Conservation (phyloP, 2,888 invertebrate species). For the Trisateles emortualis region DNA sequence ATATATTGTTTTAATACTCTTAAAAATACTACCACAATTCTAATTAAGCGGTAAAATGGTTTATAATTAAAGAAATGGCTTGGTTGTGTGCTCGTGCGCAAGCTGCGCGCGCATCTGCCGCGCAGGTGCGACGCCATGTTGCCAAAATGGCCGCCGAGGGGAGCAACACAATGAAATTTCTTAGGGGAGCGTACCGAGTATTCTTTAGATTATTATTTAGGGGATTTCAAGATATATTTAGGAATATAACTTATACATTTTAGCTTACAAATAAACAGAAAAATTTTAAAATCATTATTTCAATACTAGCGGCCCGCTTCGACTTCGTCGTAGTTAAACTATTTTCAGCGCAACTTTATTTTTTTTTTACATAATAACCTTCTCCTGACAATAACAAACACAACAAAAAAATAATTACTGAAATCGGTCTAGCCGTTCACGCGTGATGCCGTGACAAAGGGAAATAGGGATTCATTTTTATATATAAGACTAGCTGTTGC, state of each 20-base stretch:
- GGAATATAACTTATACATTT: neutral
- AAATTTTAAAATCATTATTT: too few relatives aligned
- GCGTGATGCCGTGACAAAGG: too few relatives aligned
- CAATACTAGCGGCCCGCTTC: too few relatives aligned
- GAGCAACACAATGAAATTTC: slow-evolving; percentile 45
- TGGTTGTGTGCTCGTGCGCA: slow-evolving; percentile 55
- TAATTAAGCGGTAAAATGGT: slow-evolving; percentile 19
- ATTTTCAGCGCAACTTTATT: too few relatives aligned
- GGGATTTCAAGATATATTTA: slow-evolving; percentile 18
- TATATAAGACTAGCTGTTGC: too few relatives aligned
- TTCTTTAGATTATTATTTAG: slow-evolving; percentile 16
- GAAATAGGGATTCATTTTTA: too few relatives aligned
- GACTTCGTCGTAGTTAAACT: too few relatives aligned
- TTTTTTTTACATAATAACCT: too few relatives aligned
- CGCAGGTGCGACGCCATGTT: slow-evolving; percentile 71
- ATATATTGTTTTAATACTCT: neutral
- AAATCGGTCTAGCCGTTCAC: too few relatives aligned
- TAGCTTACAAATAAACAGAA: neutral
- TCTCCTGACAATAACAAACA: too few relatives aligned
- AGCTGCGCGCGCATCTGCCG: slow-evolving; percentile 73
- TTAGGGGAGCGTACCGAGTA: slow-evolving; percentile 24
- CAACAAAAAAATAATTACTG: too few relatives aligned
- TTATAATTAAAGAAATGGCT: slow-evolving; percentile 36
- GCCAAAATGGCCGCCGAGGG: slow-evolving; percentile 44
- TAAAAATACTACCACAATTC: neutral